Percentiles rank a stretch among this genome's conserved stretches.
Evolutionary conservation across 1,140 invertebrate species (phyloP).

Genomic region (Pentalonia nigronervosa): DNA sequence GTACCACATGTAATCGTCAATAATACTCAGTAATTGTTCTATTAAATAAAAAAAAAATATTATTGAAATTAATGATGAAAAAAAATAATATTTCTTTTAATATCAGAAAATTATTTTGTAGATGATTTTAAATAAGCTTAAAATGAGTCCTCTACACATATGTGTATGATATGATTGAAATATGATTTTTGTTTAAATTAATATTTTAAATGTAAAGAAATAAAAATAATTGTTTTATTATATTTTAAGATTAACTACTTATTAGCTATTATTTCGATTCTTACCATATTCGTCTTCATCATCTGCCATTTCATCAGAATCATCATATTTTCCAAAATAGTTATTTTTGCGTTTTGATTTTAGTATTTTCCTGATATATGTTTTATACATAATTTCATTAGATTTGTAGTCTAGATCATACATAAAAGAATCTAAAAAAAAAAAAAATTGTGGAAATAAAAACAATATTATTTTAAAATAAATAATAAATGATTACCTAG

Average conservation of each 20-base stretch:
- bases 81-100: neutral
- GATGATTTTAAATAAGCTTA: neutral
- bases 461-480: neutral
- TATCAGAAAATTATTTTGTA: neutral
- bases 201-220: neutral
- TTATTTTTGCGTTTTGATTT: neutral
- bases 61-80: neutral
- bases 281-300: neutral
- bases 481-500: neutral
- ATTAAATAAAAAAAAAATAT: neutral
- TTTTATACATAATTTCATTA: neutral
- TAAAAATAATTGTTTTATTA: no score
- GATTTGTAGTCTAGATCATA: neutral
- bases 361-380: neutral
- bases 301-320: neutral
- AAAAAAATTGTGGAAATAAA: neutral
- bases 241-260: neutral
- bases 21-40: neutral
- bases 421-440: neutral
- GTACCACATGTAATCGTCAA: neutral
- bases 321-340: neutral
- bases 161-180: neutral
- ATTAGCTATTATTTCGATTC: neutral
- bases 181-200: neutral
- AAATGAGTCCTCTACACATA: neutral